Percentiles rank a stretch among this genome's conserved stretches.
phyloP scores from a whole-genome alignment of 92 coral and sea anemone genomes.

The Epizoanthus illoricatus region DNA sequence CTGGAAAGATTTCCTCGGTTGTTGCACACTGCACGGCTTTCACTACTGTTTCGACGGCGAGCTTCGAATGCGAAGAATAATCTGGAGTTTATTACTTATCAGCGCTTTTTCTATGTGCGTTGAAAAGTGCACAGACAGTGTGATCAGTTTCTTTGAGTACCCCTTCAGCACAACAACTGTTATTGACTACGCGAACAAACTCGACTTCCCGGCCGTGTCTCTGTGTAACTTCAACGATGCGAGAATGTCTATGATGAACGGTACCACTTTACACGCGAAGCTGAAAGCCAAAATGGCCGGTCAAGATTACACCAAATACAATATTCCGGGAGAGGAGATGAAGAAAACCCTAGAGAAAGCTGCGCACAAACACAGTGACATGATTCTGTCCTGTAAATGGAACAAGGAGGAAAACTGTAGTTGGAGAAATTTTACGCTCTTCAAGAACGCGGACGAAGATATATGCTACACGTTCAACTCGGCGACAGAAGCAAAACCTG shows the following conservation, averaged over 20 bases:
- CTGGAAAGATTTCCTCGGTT: slow-evolving; percentile 69
- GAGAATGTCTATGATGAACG: slow-evolving; percentile 78
- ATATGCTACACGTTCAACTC: slow-evolving; percentile 82
- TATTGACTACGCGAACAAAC: slow-evolving; percentile 63
- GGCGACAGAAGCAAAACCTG: slow-evolving; percentile 46
- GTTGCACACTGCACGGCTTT: slow-evolving; percentile 83
- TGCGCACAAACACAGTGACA: slow-evolving; percentile 70
- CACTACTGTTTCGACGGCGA: slow-evolving; percentile 85
- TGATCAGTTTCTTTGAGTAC: slow-evolving; percentile 67
- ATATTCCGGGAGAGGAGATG: slow-evolving; percentile 48
- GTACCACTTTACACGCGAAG: slow-evolving; percentile 61
- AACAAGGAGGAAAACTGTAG: slow-evolving; percentile 51
- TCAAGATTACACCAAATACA: slow-evolving; percentile 24
- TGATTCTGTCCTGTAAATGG: slow-evolving; percentile 77
- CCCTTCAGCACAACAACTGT: slow-evolving; percentile 87
- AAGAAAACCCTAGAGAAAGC: slow-evolving; percentile 53
- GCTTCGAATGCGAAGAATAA: slow-evolving; percentile 69
- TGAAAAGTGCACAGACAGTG: slow-evolving; percentile 82
- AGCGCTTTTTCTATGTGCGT: slow-evolving; percentile 78
- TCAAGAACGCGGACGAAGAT: slow-evolving; percentile 75
- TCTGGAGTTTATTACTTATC: slow-evolving; percentile 73
- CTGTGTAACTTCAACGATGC: slow-evolving; percentile 88
- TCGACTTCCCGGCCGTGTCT: slow-evolving; percentile 84
- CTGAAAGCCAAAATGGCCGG: slow-evolving; percentile 55
- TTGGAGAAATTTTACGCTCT: slow-evolving; percentile 64